Conservation (phyloP, 2,888 invertebrate genomes). For the Aethes cnicana region DNA sequence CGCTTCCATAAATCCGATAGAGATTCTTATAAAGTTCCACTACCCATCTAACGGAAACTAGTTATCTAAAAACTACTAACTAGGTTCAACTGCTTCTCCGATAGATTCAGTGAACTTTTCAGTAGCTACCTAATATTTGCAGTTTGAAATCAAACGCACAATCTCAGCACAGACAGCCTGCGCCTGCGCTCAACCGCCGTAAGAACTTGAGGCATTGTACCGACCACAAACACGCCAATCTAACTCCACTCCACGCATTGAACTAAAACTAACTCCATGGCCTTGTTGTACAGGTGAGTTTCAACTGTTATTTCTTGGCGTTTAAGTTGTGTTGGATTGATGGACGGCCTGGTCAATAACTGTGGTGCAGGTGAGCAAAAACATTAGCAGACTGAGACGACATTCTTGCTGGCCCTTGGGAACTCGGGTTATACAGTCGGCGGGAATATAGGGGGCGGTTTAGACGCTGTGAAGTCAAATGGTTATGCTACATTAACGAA, state of each 20-base stretch:
- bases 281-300: conserved; percentile 13
- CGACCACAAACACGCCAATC: conserved; percentile 4
- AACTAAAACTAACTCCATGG: conserved; percentile 28
- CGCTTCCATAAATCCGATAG: too few species aligned
- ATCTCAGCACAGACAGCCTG: conserved; percentile 41
- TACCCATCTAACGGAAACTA: too few species aligned
- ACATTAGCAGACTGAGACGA: conserved; percentile 63
- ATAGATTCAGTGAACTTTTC: too few species aligned
- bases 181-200: conserved; percentile 41
- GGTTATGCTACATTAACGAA: too few species aligned
- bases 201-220: conserved; percentile 47
- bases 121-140: neutral
- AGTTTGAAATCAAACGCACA: conserved; percentile 37
- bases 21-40: too few species aligned
- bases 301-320: neutral
- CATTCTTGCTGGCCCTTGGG: conserved; percentile 64
- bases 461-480: conserved; percentile 25
- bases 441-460: conserved; percentile 49
- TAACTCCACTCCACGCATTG: neutral
- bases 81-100: too few species aligned
- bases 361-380: conserved; percentile 66
- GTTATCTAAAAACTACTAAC: too few species aligned
- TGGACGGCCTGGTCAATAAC: conserved; percentile 59
- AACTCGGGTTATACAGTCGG: conserved; percentile 55
- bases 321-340: conserved; percentile 30